Percentiles rank a stretch among this genome's conserved stretches.
phyloP scores from a whole-genome alignment of 2,113 vertebrate genomes.

The Phocoena sinus region DNA sequence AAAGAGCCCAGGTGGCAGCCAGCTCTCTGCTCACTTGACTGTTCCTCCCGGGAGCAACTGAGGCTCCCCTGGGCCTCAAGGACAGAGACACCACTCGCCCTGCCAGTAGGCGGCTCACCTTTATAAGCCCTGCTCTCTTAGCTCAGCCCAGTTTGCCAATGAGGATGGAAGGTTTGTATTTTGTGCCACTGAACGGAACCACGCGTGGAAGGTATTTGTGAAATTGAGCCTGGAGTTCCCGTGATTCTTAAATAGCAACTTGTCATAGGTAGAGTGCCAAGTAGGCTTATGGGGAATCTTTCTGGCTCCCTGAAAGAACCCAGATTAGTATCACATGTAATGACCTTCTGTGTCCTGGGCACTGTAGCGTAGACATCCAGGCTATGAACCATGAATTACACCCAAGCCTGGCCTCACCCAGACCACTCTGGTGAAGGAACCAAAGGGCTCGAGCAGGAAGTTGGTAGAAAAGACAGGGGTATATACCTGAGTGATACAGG shows the following conservation, averaged over 20 bases:
- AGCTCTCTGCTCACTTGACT: conserved; percentile 31
- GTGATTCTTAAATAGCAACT: neutral
- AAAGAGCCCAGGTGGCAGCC: conserved; percentile 61
- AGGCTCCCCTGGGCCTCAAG: neutral
- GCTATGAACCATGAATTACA: neutral
- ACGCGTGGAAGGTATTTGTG: neutral
- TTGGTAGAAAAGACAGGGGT: neutral
- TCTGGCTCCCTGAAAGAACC: neutral
- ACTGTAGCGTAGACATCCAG: neutral
- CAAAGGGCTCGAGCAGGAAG: neutral
- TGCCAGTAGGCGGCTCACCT: neutral
- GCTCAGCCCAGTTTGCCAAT: neutral
- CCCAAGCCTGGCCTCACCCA: neutral
- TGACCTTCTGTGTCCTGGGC: neutral
- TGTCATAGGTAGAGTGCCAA: neutral
- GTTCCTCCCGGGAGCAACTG: conserved; percentile 2
- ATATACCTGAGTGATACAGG: neutral
- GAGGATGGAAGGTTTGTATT: neutral
- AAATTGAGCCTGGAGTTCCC: neutral
- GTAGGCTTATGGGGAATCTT: neutral
- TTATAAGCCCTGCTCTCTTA: neutral
- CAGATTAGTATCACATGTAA: neutral
- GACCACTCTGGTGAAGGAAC: neutral
- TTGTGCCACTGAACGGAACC: neutral
- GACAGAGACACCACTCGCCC: neutral